Conservation (phyloP, 1,140 invertebrate species). For the Oncopodura yosiiana region DNA sequence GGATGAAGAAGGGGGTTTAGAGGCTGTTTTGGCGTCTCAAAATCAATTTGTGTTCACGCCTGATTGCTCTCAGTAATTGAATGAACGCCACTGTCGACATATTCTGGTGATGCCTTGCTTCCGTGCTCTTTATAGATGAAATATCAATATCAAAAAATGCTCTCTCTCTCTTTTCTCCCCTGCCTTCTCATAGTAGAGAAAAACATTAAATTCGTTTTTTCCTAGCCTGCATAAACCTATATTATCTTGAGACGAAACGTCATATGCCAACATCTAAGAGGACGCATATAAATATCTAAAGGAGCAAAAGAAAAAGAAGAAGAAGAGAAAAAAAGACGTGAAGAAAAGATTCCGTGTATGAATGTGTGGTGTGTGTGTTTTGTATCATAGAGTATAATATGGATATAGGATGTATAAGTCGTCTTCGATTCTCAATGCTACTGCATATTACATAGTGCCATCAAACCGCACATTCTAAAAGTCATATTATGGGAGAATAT, state of each 20-base stretch:
- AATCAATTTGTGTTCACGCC: constrained; percentile 36
- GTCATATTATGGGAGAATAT: too few species aligned
- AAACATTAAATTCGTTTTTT: constrained; percentile 42
- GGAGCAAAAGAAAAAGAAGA: not conserved
- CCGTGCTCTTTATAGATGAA: constrained; percentile 32
- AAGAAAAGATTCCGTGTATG: too few species aligned
- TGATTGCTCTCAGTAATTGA: constrained; percentile 37
- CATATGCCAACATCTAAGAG: constrained; percentile 14
- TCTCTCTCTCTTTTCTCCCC: constrained; percentile 39
- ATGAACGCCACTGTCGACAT: constrained; percentile 34
- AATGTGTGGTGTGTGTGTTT: too few species aligned
- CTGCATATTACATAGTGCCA: too few species aligned
- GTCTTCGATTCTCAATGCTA: too few species aligned
- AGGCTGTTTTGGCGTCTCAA: constrained; percentile 35
- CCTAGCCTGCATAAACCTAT: constrained; percentile 35
- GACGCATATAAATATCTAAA: constrained; percentile 19
- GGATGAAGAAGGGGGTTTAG: constrained; percentile 27
- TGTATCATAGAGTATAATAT: too few species aligned
- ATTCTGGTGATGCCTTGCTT: constrained; percentile 27
- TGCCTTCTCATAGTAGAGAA: constrained; percentile 40
- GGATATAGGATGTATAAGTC: too few species aligned
- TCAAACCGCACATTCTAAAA: too few species aligned
- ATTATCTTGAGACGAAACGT: constrained; percentile 36
- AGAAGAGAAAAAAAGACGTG: not conserved
- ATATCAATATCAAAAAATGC: constrained; percentile 35